Base-by-base conservation (phyloP, 1,140 invertebrate genomes). In the Eulimnadia texana region DNA sequence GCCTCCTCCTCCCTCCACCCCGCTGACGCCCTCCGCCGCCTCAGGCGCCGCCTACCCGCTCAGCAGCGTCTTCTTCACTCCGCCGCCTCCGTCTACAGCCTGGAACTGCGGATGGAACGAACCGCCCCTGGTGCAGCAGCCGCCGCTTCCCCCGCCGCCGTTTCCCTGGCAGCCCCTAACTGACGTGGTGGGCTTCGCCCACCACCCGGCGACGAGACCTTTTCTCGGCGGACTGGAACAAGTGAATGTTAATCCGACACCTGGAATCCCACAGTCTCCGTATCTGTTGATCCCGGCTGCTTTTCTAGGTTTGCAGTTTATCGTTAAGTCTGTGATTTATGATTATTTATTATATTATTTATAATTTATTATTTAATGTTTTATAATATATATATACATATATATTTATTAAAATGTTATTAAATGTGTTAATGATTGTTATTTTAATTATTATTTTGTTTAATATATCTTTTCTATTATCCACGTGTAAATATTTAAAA, bases 191-290 rank as follows among this genome's bases (percentile, higher is more conserved):
- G 25, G 55, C 71, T 65, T 67, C 69, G 68, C 70, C 82, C 67
- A 78, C 84, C 60, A 81, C 84, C 64, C 74, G 86, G 68, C 84
- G 80, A 84, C 80, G 60, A 60, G 27, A 68, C 1, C 27, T 10
- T 33, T 20, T 33, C 28, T 57, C 55, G 3, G 27, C 55, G 2
- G 13, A 23, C 27, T 52, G n/a, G 23, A 52, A 9, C n/a, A 29
- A 20, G 33, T 57, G 27, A 57, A 6, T 27, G 33, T 19, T 27
- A 57, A 22, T 27, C 55, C 27, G 24, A 27, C 20, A 16, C 11
- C 27, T 10, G 55, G 55, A 27, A 68, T 57, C 66, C 67, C 13
- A 66, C 67, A 61, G 57, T 65, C 53, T 58, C 67, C 49, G 63
- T 64, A 23, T 63, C 69, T 49, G 60, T 51, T 61, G 27, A 61